A percentile compares a stretch with the other conserved stretches of the same genome.
Evolutionary conservation across 1,140 invertebrate species (phyloP).

Genomic region (Dendroctonus valens): DNA sequence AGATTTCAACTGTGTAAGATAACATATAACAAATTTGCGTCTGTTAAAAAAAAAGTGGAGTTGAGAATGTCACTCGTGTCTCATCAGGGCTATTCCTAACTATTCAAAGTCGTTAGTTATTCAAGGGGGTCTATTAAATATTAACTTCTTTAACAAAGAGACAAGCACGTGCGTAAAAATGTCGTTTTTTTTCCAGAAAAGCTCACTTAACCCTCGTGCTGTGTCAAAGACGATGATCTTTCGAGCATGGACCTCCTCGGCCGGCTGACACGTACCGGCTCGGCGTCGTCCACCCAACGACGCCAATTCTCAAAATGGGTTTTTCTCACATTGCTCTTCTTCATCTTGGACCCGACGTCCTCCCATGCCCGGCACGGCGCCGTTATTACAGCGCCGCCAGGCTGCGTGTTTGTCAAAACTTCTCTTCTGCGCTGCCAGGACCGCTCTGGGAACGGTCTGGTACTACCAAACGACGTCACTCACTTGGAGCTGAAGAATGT

Average conservation of each 20-base stretch:
- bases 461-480: conserved; percentile 29
- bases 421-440: conserved; percentile 39
- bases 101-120: too few relatives aligned
- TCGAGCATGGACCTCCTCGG: conserved; percentile 39
- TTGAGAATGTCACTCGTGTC: too few relatives aligned
- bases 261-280: conserved; percentile 44
- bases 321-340: conserved; percentile 18
- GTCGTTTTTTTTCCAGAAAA: too few relatives aligned
- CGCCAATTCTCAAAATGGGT: conserved; percentile 10
- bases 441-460: conserved; percentile 23
- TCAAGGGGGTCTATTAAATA: too few relatives aligned
- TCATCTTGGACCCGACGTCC: conserved; percentile 18
- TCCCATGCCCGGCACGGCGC: conserved; percentile 39
- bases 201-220: neutral
- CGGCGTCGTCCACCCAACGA: conserved; percentile 18
- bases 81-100: too few relatives aligned
- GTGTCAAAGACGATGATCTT: conserved; percentile 39
- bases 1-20: too few relatives aligned
- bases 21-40: too few relatives aligned
- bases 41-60: too few relatives aligned
- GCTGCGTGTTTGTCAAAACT: conserved; percentile 28
- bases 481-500: conserved; percentile 53
- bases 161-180: too few relatives aligned
- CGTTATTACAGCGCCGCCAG: conserved; percentile 9
- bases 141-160: too few relatives aligned